Base-by-base conservation (phyloP, 2,888 invertebrate species). In the Clunio marinus region DNA sequence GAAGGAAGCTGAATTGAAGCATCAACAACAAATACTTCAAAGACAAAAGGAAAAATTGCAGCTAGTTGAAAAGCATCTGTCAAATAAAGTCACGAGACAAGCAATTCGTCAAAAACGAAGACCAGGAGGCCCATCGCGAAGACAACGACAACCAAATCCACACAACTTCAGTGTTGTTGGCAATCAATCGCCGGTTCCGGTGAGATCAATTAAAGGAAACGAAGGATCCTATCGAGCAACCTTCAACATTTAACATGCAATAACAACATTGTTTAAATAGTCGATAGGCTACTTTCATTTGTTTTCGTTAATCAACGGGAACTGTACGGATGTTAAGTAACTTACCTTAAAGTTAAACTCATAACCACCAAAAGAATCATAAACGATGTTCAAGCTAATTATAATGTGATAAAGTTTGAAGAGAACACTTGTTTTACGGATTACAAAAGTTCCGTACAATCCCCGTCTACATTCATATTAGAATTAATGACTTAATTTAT, bases 1-100 rank as follows among this genome's bases (percentile, higher is more conserved):
- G 8, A 66, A 66, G 17, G 66, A 66, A 66, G 66, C 55, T 2
- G 51, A 66, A 55, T 22, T 66, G 4, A 66, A 66, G n/a, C 55
- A 32, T 24, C 66, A 66, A n/a, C 51, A 32, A 32, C 28, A 28
- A 10, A 15, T 66, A 13, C 45, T 66, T 25, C 28, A 35, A 24
- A n/a, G 35, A 28, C 66, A 66, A 55, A 66, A 55, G 24, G 66
- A 66, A 13, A 66, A 65, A 28, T 10, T 65, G 1, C 46, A 66
- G 51, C 32, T 35, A 2, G 66, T 35, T 13, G 66, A 66, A 15
- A 66, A 66, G 20, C 24, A 66, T 17, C 22, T 66, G 15, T 35
- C 2, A 10, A 28, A 55, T n/a, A 66, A 55, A 66, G 66, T 58
- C 17, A 55, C 27, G 20, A 46, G 66, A n/a, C 55, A 66, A 32